Evolutionary conservation across 1,140 invertebrate species (phyloP), one percentile per base, ranked within the genome.

Genomic region (Habropoda laboriosa): DNA sequence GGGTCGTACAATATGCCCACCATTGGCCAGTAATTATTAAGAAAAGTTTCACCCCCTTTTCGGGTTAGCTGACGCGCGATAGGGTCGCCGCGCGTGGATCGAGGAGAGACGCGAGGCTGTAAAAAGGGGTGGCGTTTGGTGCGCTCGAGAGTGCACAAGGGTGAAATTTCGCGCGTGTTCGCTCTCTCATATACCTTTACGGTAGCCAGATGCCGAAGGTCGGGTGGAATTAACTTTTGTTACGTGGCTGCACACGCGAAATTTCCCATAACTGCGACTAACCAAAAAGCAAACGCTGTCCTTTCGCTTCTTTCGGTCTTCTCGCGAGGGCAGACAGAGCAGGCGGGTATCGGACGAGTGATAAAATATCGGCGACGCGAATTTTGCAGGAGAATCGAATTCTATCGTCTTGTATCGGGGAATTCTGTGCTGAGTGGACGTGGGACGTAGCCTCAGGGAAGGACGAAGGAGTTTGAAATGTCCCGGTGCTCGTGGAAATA

Each of bases 11-110:
- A 79, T 85, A 75, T 82, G 66, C 75, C 79, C 68, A 66, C 79
- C 68, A 86, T 86, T 79, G 84, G 63, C 74, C 75, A 67, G 84
- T 79, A 85, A 85, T 86, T 85, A 85, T 86, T 86, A 85, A 85
- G 84, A 75, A 74, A 72, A 74, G 83, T 71, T 85, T 82, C 75
- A 40, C 47, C 83, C 73, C 58, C n/a, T n/a, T n/a, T 76, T 68
- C n/a, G 18, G 42, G 68, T 55, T 71, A 75, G 75, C n/a, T n/a
- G n/a, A n/a, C n/a, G 84, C 76, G 83, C 80, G 83, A 85, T n/a
- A n/a, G 84, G 66, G 61, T 80, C 66, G 75, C n/a, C n/a, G n/a
- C n/a, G n/a, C 51, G 47, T 55, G 79, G 45, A 66, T 40, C n/a
- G n/a, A n/a, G n/a, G n/a, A n/a, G 82, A 83, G 71, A 66, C 53